Base-by-base conservation (phyloP, 37 sponge, comb jelly and placozoan genomes). In the Petrosia ficiformis region DNA sequence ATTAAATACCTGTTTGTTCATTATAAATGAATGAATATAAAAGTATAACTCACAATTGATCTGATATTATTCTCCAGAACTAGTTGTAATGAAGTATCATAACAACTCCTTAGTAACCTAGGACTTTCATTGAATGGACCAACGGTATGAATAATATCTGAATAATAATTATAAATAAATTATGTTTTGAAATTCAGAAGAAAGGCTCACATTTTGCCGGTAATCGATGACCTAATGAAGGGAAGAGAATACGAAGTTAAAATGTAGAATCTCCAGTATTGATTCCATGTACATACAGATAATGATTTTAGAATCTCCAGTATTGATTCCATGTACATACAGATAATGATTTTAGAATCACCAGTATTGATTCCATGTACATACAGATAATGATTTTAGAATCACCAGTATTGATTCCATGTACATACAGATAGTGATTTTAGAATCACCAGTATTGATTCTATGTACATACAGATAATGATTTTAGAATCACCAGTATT, bases 81-180 rank as follows among this genome's bases (percentile, higher is more conserved):
- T n/a, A 90, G 72, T 42, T 89, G 56, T 1, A 92, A 71, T 35
- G 79, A 96, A 0, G 58, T 25, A 37, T 67, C 28, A 48, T 96
- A 96, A 68, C 97, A 96, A 37, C 79, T 80, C 44, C 42, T 63
- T 40, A 96, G 82, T 25, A 31, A 35, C 2, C 41, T 77, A 36
- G 34, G 28, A 4, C 39, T 75, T 30, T 42, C 41, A 35, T 82
- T 54, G 33, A 84, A 80, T 4, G 97, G 97, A 5, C 93, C 97
- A 64, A 96, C 93, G 67, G 97, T 88, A 69, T 96, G 97, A 0
- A 96, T 58, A 22, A 96, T 76, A 79, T 86, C 94, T 94, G 56
- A 0, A 73, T 24, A 57, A n/a, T n/a, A n/a, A n/a, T n/a, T n/a
- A n/a, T n/a, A n/a, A n/a, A n/a, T n/a, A n/a, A 22, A 32, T 29